phyloP scores from a whole-genome alignment of 2,888 invertebrate genomes.

The Andrena dorsata region DNA sequence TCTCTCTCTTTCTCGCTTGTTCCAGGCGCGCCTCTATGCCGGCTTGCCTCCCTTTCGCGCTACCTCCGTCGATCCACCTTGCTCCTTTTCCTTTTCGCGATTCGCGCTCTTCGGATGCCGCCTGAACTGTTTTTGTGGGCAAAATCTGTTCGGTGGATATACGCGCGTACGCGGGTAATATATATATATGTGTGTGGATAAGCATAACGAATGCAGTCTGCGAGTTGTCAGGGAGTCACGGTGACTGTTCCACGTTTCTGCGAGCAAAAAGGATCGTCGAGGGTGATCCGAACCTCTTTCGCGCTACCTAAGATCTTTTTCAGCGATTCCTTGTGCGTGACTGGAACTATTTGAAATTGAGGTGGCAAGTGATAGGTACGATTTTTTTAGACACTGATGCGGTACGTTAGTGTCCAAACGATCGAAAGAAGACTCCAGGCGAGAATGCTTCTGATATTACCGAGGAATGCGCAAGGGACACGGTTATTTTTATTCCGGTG shows the following conservation, averaged over 20 bases:
- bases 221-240: slow-evolving; percentile 14
- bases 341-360: no score
- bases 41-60: background rate
- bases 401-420: background rate
- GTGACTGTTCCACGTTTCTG: background rate
- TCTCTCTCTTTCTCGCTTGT: slow-evolving; percentile 14
- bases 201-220: background rate
- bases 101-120: slow-evolving; percentile 6
- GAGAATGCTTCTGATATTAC: slow-evolving; percentile 10
- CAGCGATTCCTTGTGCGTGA: no score
- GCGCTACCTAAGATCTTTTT: background rate
- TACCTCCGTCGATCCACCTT: background rate
- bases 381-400: background rate
- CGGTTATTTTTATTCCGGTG: slow-evolving; percentile 60
- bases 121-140: slow-evolving; percentile 21
- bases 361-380: no score
- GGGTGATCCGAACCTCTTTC: background rate
- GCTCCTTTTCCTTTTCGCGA: background rate
- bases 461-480: background rate
- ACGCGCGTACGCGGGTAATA: background rate
- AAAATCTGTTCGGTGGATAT: slow-evolving; percentile 8
- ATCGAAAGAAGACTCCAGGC: background rate
- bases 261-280: background rate
- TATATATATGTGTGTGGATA: background rate
- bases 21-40: slow-evolving; percentile 6